These are phyloP conservation scores for Microplitis mediator DNA, from an alignment of 1,140 invertebrate genomes.

Conservation along the genomic window DNA sequence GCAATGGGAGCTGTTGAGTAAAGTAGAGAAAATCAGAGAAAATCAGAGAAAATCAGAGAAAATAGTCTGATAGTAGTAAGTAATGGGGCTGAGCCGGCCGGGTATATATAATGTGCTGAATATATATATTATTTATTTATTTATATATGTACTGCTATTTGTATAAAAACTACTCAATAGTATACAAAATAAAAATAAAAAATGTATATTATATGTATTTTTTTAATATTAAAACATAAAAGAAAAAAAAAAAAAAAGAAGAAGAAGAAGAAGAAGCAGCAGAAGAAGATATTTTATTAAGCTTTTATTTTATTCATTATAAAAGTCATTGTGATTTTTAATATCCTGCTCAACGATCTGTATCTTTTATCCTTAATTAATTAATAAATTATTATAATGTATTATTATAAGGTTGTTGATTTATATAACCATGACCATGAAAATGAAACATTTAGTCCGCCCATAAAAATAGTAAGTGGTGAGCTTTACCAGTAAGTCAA, in stretches of 20 bases:
- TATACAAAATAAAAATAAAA: neutral
- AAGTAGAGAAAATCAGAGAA: too few relatives aligned
- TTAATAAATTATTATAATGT: conserved; percentile 33
- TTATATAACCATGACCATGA: conserved; percentile 25
- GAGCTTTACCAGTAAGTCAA: conserved; percentile 23
- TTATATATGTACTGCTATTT: neutral
- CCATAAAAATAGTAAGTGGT: conserved; percentile 35
- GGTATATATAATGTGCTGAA: conserved; percentile 55
- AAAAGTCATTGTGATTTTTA: conserved; percentile 13
- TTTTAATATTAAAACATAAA: neutral
- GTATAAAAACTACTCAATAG: too few relatives aligned
- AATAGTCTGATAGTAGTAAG: conserved; percentile 53
- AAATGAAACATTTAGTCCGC: conserved; percentile 38
- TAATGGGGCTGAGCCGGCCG: conserved; percentile 45
- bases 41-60: neutral
- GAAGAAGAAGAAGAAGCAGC: too few relatives aligned
- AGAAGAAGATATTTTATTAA: neutral
- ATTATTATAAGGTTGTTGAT: conserved; percentile 20
- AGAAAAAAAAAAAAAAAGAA: too few relatives aligned
- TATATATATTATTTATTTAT: conserved; percentile 43
- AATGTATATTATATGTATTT: neutral
- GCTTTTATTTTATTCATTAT: neutral
- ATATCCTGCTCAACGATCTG: conserved; percentile 13
- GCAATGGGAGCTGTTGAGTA: conserved; percentile 33
- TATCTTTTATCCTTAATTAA: neutral